Base-by-base conservation (phyloP, 2,888 invertebrate genomes). In the Sussaba pulchella region DNA sequence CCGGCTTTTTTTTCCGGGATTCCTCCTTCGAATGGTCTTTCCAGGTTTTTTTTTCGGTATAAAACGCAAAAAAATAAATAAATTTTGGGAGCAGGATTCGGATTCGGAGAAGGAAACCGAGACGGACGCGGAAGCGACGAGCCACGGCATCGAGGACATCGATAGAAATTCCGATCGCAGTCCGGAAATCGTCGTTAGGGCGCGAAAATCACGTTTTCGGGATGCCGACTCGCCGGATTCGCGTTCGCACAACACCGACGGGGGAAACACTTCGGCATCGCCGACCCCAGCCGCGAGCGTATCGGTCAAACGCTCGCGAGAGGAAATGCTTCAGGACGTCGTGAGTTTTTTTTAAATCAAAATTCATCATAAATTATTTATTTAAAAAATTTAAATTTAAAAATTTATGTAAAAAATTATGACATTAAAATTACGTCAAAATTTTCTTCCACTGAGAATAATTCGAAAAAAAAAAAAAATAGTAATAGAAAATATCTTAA, bases 251-350 rank as follows among this genome's bases (percentile, higher is more conserved):
- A 73, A 78, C 2, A 87, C 85, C 50, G 91, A 91, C 57, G 88
- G 85, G 70, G 91, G 88, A 84, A 89, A 66, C 4, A 76, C 45
- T 52, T 67, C 63, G 70, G 14, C 85, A 82, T 66, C 88, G 71
- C 72, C 82, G 10, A 80, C 81, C 26, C 90, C 90, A 76, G 88
- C 91, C 6, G 43, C 73, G 77, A 77, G 81, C 52, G 77, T 69
- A 43, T 87, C 91, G n/a, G 85, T 91, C 70, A 92, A 92, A 89
- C 94, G 93, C 88, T 93, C 93, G 74, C 93, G 92, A 80, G 95
- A 95, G 87, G 95, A 96, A 88, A 93, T 94, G 71, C 92, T 95
- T 92, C 95, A 95, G 91, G 95, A 96, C 92, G 93, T 95, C 93
- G 96, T 96, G 90, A 92, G 92, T 92, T 72, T 52, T 36, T 17